Conservation (phyloP, 2,113 vertebrate species). For the Atrichornis clamosus region DNA sequence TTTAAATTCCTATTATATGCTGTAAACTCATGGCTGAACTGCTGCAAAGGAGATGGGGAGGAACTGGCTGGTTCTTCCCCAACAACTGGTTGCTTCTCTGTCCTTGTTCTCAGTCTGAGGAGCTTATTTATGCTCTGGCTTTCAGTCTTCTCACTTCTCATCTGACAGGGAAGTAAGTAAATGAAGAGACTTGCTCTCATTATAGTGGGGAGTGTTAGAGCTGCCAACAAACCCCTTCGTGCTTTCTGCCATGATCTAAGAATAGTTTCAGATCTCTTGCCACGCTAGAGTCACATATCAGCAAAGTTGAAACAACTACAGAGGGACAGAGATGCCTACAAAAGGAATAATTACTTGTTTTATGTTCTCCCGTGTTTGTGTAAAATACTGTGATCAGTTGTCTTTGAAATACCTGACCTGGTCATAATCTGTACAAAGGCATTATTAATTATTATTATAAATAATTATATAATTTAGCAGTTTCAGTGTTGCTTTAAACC, state of each 20-base stretch:
- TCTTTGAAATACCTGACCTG: not conserved
- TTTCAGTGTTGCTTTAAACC: not conserved
- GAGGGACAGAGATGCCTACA: not conserved
- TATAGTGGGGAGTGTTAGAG: not conserved
- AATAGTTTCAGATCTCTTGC: conserved; percentile 69
- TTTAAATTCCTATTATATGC: not conserved
- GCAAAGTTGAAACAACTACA: conserved; percentile 39
- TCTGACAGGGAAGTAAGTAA: conserved; percentile 17
- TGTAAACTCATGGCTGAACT: not conserved
- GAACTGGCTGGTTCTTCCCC: not conserved
- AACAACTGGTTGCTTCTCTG: not conserved
- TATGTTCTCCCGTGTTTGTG: not conserved
- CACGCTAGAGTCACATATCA: conserved; percentile 22
- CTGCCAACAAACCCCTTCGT: conserved; percentile 30
- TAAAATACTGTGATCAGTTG: not conserved
- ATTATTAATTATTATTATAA: not conserved
- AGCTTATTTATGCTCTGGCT: not conserved
- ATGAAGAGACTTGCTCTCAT: not conserved
- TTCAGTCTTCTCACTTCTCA: not conserved
- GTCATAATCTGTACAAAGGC: not conserved
- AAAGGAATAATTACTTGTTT: not conserved
- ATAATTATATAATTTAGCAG: not conserved
- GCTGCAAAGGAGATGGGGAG: not conserved
- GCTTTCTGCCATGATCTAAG: conserved; percentile 60
- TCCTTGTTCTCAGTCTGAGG: not conserved